Evolutionary conservation across 2,797 vertebrate species (phyloP).

Genomic region (Hapalemur alaotrensis): DNA sequence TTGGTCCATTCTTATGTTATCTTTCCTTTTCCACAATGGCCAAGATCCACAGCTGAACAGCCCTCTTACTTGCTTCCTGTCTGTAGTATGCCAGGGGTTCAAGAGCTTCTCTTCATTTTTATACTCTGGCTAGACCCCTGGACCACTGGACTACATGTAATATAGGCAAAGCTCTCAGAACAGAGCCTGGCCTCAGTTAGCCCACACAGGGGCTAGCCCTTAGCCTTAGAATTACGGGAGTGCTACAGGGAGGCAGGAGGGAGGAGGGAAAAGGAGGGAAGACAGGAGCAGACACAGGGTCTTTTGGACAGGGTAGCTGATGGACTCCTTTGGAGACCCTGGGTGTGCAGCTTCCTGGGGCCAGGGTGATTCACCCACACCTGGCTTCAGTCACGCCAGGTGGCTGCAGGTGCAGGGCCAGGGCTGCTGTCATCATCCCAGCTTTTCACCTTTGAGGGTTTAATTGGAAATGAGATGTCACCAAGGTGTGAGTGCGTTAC

Average conservation of each 20-base stretch:
- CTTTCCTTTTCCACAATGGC: neutral
- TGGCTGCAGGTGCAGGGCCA: neutral
- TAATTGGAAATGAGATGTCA: slow-evolving; percentile 74
- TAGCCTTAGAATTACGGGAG: neutral
- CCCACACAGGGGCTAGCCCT: neutral
- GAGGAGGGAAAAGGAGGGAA: neutral
- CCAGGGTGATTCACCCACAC: fast-evolving
- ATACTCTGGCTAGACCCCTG: neutral
- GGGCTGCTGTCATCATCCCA: slow-evolving; percentile 41
- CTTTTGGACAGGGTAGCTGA: neutral
- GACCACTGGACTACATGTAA: neutral
- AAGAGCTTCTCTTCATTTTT: neutral
- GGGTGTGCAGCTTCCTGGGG: neutral
- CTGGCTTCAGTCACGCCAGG: neutral
- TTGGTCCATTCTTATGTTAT: neutral
- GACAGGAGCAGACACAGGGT: neutral
- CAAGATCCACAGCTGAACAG: neutral
- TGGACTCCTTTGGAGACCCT: neutral
- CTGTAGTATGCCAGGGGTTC: neutral
- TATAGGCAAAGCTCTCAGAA: neutral
- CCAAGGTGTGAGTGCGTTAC: slow-evolving; percentile 58
- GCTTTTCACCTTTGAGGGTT: slow-evolving; percentile 61
- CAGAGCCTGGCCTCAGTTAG: neutral
- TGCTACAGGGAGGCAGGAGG: neutral
- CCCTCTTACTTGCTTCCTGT: neutral